Base-by-base conservation (phyloP, 1,140 invertebrate genomes). In the Neomicropteryx cornuta region DNA sequence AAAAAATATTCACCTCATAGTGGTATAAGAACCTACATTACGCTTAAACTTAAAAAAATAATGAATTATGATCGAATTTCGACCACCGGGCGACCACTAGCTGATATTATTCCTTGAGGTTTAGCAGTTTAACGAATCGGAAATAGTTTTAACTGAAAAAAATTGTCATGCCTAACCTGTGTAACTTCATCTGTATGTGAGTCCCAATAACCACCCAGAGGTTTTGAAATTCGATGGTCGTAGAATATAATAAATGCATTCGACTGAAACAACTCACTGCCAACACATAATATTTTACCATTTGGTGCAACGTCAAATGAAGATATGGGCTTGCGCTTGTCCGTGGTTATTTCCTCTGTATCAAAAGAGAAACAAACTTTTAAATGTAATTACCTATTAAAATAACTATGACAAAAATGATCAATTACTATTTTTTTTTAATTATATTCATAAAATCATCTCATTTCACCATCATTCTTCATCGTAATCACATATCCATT, bases 101-200 rank as follows among this genome's bases (percentile, higher is more conserved):
- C n/a, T n/a, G n/a, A n/a, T n/a, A n/a, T n/a, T n/a, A n/a, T n/a
- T n/a, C n/a, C n/a, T n/a, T n/a, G n/a, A n/a, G n/a, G n/a, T n/a
- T n/a, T n/a, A n/a, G n/a, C n/a, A n/a, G n/a, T n/a, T n/a, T n/a
- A n/a, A n/a, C n/a, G n/a, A n/a, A n/a, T n/a, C n/a, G n/a, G n/a
- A n/a, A n/a, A n/a, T n/a, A n/a, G n/a, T n/a, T n/a, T n/a, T n/a
- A n/a, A n/a, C n/a, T n/a, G n/a, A n/a, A n/a, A n/a, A n/a, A n/a
- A n/a, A n/a, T 53, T 32, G 13, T 32, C 18, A 13, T 6, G 13
- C n/a, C 36, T 39, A 53, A 82, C 79, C 55, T 82, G 72, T 20
- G 85, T 87, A 8, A 94, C 73, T 57, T 91, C 87, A 62, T 89
- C 85, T 42, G 77, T 76, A 50, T 92, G 87, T 18, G 79, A 83